Evolutionary conservation across 2,797 vertebrate genomes (phyloP).

Genomic region (Rachycentron canadum): DNA sequence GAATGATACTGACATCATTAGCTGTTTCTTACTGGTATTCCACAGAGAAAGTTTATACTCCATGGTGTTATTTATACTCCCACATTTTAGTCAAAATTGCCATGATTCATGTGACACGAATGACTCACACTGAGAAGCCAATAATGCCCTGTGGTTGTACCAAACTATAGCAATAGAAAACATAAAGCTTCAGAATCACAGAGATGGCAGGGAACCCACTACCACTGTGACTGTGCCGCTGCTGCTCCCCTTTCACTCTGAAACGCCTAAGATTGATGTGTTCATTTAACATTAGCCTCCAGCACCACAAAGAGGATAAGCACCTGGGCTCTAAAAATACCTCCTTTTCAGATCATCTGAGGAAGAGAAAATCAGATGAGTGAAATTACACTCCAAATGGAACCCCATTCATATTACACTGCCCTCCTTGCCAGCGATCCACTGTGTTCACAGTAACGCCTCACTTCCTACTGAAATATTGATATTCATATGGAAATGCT

Average conservation of each 20-base stretch:
- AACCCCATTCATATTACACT: constrained; percentile 74
- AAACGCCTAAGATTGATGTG: constrained; percentile 82
- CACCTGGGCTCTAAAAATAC: constrained; percentile 83
- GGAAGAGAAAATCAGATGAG: constrained; percentile 82
- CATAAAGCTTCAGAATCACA: constrained; percentile 60
- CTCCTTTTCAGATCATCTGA: constrained; percentile 76
- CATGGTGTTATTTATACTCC: constrained; percentile 34
- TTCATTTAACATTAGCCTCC: constrained; percentile 83
- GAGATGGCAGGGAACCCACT: constrained; percentile 68
- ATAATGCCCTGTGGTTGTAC: constrained; percentile 47
- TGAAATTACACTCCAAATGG: constrained; percentile 80
- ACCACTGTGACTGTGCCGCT: constrained; percentile 55
- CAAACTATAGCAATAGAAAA: constrained; percentile 59
- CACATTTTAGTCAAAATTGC: constrained; percentile 48
- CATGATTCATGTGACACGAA: constrained; percentile 54
- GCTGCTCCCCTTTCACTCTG: constrained; percentile 60
- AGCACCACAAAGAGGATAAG: constrained; percentile 81
- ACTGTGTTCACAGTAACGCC: constrained; percentile 62
- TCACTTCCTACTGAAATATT: constrained; percentile 77
- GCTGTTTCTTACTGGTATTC: constrained; percentile 24
- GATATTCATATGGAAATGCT: constrained; percentile 86
- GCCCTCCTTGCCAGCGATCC: constrained; percentile 64
- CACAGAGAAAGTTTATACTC: constrained; percentile 12
- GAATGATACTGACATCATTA: constrained; percentile 5
- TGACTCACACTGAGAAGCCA: constrained; percentile 58